Conservation (phyloP, 2,797 vertebrate genomes). For the Staurois parvus region DNA sequence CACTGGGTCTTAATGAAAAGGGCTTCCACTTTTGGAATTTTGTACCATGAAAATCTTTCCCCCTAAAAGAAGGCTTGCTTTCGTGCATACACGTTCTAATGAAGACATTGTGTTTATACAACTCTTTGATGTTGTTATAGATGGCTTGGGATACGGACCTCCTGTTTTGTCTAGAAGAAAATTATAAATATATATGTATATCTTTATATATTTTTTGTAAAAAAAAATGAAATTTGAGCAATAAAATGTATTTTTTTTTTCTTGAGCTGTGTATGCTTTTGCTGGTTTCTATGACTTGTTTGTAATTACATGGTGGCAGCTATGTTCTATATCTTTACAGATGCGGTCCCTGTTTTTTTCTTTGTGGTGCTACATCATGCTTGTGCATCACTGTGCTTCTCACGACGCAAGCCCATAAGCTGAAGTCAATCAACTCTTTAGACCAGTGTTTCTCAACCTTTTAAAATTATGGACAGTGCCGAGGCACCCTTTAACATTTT, state of each 20-base stretch:
- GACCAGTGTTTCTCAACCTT: too few species aligned
- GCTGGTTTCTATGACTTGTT: neutral
- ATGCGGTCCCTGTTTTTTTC: too few species aligned
- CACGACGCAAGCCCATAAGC: too few species aligned
- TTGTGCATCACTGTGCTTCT: too few species aligned
- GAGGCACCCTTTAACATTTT: too few species aligned
- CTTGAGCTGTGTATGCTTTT: slow-evolving; percentile 15
- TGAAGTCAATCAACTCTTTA: too few species aligned
- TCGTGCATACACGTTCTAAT: slow-evolving; percentile 5
- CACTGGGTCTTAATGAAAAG: slow-evolving; percentile 11
- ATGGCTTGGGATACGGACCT: slow-evolving; percentile 36
- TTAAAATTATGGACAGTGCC: too few species aligned
- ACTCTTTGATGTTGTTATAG: slow-evolving; percentile 40
- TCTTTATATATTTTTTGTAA: slow-evolving; percentile 22
- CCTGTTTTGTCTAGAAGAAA: slow-evolving; percentile 63
- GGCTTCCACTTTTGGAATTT: slow-evolving; percentile 37
- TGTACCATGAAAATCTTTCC: slow-evolving; percentile 17
- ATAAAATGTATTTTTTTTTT: slow-evolving; percentile 57
- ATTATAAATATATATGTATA: slow-evolving; percentile 31
- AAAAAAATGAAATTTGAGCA: slow-evolving; percentile 48
- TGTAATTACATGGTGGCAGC: too few species aligned
- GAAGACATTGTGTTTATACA: slow-evolving; percentile 40
- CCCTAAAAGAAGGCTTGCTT: neutral
- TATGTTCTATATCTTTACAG: too few species aligned
- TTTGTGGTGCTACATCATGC: too few species aligned